Evolutionary conservation across 2,888 invertebrate genomes (phyloP).

Genomic region (Lepetodrilus schrolli): DNA sequence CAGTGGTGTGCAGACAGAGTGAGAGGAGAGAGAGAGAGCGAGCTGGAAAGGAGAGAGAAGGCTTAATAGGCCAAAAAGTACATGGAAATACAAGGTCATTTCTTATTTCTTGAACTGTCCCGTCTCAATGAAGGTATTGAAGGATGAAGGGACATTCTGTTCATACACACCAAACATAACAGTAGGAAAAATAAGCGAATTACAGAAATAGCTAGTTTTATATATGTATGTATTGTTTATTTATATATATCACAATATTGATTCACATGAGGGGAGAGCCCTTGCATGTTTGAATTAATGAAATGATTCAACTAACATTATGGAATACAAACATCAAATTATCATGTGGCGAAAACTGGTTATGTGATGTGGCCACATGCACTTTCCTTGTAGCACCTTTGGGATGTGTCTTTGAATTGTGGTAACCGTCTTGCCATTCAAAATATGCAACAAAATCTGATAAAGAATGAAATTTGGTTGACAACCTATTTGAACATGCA

Average conservation of each 20-base stretch:
- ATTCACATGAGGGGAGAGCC: neutral
- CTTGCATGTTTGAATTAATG: neutral
- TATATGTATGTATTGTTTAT: slow-evolving; percentile 13
- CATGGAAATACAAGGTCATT: neutral
- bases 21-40: neutral
- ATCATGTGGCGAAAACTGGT: neutral
- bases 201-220: slow-evolving; percentile 2
- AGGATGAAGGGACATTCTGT: neutral
- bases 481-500: neutral
- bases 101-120: neutral
- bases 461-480: too few relatives aligned
- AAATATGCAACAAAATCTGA: too few relatives aligned
- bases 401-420: slow-evolving; percentile 14
- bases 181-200: neutral
- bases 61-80: neutral
- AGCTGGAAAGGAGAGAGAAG: neutral
- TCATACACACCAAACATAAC: slow-evolving; percentile 5
- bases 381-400: slow-evolving; percentile 21
- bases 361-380: neutral
- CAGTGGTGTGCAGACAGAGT: neutral
- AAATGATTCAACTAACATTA: slow-evolving; percentile 22
- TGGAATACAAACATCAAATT: slow-evolving; percentile 18
- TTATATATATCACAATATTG: slow-evolving; percentile 23
- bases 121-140: neutral
- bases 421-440: neutral